These are phyloP conservation scores for Cybosia mesomella DNA, from an alignment of 2,888 invertebrate genomes.

Conservation along the genomic window DNA sequence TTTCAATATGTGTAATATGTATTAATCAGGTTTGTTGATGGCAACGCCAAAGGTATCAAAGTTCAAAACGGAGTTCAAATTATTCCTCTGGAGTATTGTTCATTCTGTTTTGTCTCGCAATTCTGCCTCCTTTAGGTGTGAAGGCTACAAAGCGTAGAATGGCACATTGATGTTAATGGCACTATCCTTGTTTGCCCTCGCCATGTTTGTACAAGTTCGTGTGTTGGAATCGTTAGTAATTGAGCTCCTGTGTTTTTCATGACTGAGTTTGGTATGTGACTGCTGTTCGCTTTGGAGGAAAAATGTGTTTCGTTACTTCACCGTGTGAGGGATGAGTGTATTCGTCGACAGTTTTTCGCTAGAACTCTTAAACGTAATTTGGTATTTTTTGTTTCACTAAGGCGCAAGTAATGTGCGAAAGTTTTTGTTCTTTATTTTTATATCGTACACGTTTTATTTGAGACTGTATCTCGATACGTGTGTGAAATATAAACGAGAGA, in stretches of 20 bases:
- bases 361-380: constrained; percentile 9
- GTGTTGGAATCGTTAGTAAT: constrained; percentile 36
- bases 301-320: constrained; percentile 20
- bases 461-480: neutral
- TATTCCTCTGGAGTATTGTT: constrained; percentile 44
- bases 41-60: constrained; percentile 7
- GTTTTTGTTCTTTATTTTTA: neutral
- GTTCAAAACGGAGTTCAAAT: constrained; percentile 27
- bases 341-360: constrained; percentile 5
- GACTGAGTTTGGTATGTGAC: constrained; percentile 24
- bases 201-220: constrained; percentile 54
- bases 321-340: neutral
- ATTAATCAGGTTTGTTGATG: neutral
- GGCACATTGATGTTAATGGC: constrained; percentile 64
- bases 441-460: constrained; percentile 14
- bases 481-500: neutral
- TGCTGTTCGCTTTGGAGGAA: constrained; percentile 26
- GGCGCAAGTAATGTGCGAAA: neutral
- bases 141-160: constrained; percentile 44
- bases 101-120: constrained; percentile 45
- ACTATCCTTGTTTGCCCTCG: constrained; percentile 56
- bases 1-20: no score
- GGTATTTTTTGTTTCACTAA: constrained; percentile 6
- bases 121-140: constrained; percentile 26
- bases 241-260: constrained; percentile 29